Base-by-base conservation (phyloP, 2,797 vertebrate genomes). In the Lateolabrax maculatus region DNA sequence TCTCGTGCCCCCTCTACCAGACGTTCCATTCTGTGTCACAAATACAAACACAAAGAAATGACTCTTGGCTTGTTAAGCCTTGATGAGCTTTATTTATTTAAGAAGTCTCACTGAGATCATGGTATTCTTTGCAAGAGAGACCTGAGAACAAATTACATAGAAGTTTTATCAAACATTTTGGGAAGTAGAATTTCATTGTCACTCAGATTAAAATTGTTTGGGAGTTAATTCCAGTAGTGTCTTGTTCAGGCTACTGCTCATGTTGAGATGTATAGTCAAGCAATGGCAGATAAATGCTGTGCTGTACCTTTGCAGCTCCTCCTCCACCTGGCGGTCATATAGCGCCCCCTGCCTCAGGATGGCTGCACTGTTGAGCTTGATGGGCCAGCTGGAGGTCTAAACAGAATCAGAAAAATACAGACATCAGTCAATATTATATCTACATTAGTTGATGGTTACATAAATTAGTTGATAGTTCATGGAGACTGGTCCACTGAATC, bases 321-420 rank as follows among this genome's bases (percentile, higher is more conserved):
- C 90, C 83, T 98, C 96, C 87, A 95, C 84, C 89, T 95, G 94
- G 23, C 93, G 95, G 78, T 96, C 94, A 86, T 95, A 95, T n/a
- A 98, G 90, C 36, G 96, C 96, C 52, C 93, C 93, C 83, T 97
- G 96, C 62, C 98, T 95, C 80, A 98, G 89, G 85, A 98, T 96
- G 72, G 96, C 93, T 0, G 98, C 95, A 1, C 95, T 93, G 86
- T 99, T 99, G 82, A 99, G 92, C 92, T 96, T 97, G 84, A 98
- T 91, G 0, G 96, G 94, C 80, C 90, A 51, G 21, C 72, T 94
- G 75, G 94, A 91, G 16, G 72, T 87, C 98, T 98, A 90, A n/a
- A 56, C 15, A 71, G 39, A 66, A 80, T 46, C 15, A 78, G 43
- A 89, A 39, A 82, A 68, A 69, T 31, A 55, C 15, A 57, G 31